phyloP scores from a whole-genome alignment of 2,113 vertebrate genomes.

The Sceloporus undulatus region DNA sequence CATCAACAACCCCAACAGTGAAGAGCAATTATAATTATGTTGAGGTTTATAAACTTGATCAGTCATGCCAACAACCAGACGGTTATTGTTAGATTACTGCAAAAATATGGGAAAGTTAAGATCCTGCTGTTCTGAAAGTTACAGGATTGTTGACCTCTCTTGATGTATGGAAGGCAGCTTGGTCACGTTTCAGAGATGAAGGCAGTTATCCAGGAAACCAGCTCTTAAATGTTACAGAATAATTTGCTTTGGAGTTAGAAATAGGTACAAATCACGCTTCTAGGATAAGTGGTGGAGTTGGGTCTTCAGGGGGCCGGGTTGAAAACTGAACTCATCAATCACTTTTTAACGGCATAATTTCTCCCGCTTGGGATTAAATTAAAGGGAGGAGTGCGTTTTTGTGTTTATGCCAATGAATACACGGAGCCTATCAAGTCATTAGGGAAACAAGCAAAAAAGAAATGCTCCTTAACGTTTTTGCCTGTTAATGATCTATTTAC shows the following conservation, averaged over 20 bases:
- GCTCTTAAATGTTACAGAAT: background rate
- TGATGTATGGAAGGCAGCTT: background rate
- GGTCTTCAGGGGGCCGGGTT: background rate
- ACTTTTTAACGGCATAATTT: background rate
- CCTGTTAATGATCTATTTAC: constrained; percentile 6
- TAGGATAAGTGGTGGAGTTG: background rate
- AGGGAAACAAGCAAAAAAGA: background rate
- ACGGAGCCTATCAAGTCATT: background rate
- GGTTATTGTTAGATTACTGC: too few relatives aligned
- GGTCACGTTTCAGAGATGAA: background rate
- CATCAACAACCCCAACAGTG: background rate
- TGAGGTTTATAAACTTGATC: too few relatives aligned
- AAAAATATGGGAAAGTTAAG: too few relatives aligned
- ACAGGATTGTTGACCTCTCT: background rate
- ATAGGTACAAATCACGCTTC: background rate
- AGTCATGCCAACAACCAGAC: too few relatives aligned
- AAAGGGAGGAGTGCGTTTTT: background rate
- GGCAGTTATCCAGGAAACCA: background rate
- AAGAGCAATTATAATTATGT: background rate
- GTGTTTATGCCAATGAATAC: background rate
- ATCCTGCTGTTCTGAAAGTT: background rate
- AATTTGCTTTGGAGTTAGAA: background rate
- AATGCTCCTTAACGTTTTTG: background rate
- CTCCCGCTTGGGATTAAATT: background rate
- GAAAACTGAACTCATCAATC: background rate